Base-by-base conservation (phyloP, 2,888 invertebrate genomes). In the Acanthosoma haemorrhoidale region DNA sequence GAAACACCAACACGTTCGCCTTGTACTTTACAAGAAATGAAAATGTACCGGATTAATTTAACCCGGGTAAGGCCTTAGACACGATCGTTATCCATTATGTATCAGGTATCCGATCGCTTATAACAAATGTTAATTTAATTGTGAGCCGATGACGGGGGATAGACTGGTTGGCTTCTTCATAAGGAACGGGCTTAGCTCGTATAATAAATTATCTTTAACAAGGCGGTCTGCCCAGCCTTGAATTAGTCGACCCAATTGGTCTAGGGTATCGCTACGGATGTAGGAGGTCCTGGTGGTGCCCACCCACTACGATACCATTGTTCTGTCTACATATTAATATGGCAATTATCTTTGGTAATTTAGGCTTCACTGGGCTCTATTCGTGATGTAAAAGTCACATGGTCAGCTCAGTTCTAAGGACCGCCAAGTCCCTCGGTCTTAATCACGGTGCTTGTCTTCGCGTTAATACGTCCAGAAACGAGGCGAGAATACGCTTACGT, bases 181-280 rank as follows among this genome's bases (percentile, higher is more conserved):
- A 51, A 51, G 51, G 51, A 21, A n/a, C 51, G 25, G 51, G 1
- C 13, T 5, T n/a, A n/a, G n/a, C n/a, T n/a, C n/a, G n/a, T n/a
- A n/a, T 25, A 51, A 51, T 51, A 51, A 51, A 51, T 51, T 51
- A 51, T n/a, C 21, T 25, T 25, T 51, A 51, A 51, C 51, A 51
- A 51, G 51, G 51, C 11, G n/a, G n/a, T n/a, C 51, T 25, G n/a
- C n/a, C 1, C 51, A 51, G 51, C 51, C 51, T 51, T 51, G 51
- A 51, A 51, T 51, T 51, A 51, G 51, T 51, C 25, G n/a, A 51
- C 51, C 51, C 51, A 51, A 51, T 25, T 51, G 51, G 51, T 51
- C 51, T 51, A 51, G 51, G 13, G 51, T 51, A 25, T n/a, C n/a
- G n/a, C n/a, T n/a, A n/a, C n/a, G n/a, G n/a, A n/a, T 51, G 51